Evolutionary conservation across 2,888 invertebrate species (phyloP).

Genomic region (Cryptosula pallasiana): DNA sequence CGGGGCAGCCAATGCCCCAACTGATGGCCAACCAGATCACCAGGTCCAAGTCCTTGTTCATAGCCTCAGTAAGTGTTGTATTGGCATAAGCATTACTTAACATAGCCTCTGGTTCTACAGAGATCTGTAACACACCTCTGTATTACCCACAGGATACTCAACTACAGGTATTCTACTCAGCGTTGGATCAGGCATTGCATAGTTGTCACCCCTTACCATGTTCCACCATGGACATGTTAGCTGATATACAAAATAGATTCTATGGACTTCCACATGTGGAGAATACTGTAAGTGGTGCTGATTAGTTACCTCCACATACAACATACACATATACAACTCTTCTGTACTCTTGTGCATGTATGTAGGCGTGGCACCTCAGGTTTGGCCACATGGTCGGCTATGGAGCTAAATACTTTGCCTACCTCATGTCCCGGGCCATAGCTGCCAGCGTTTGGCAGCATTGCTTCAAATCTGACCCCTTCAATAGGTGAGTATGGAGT

Average conservation of each 20-base stretch:
- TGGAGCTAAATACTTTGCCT: conserved; percentile 97
- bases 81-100: too few relatives aligned
- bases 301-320: too few relatives aligned
- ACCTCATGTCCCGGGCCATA: conserved; percentile 86
- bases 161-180: conserved; percentile 72
- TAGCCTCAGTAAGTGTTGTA: conserved; percentile 62
- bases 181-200: conserved; percentile 85
- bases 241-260: conserved; percentile 72
- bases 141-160: conserved; percentile 41
- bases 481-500: conserved; percentile 43
- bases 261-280: conserved; percentile 80
- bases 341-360: too few relatives aligned
- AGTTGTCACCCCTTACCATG: conserved; percentile 57
- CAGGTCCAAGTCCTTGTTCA: conserved; percentile 78
- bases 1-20: conserved; percentile 75
- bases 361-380: conserved; percentile 84
- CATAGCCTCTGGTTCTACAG: background rate
- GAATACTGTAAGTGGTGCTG: conserved; percentile 68
- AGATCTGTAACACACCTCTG: too few relatives aligned
- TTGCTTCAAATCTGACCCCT: conserved; percentile 67
- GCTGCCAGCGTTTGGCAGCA: conserved; percentile 89
- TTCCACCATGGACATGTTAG: conserved; percentile 68
- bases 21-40: conserved; percentile 74
- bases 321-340: too few relatives aligned
- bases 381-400: conserved; percentile 96